Evolutionary conservation across 2,888 invertebrate genomes (phyloP), one percentile per base, ranked within the genome.

Genomic region (Diabrotica balteata): DNA sequence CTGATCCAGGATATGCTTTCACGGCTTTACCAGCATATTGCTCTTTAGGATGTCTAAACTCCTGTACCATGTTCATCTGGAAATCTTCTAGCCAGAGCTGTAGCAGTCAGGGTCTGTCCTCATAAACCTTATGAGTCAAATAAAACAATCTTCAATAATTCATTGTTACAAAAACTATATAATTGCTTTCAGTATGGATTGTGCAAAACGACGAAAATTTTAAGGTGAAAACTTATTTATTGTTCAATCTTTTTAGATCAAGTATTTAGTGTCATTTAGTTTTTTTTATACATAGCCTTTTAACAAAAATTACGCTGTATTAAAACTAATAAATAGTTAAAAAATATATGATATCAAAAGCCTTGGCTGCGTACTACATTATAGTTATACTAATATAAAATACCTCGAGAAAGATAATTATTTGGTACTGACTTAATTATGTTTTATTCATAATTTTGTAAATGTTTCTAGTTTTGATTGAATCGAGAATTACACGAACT

Each of bases 361-460:
- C 62, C 49, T 62, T 62, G 62, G 62, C 62, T 62, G 62, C 44
- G 45, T 54, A 47, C 32, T 47, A 59, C 10, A 47, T 62, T 49
- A 49, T 53, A 45, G 53, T 43, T 54, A 2, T 55, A 55, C 62
- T 52, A 49, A 61, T 61, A 47, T 9, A 47, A 47, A 9, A 47
- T 47, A 47, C 47, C 10, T 32, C 32, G 32, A 32, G 32, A 32
- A 10, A 47, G 47, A 47, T 47, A 9, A 9, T 8, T 9, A 47
- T 47, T 47, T 47, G 7, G 47, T 47, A 47, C 47, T 54, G 22
- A 54, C 22, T 22, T 17, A 5, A n/a, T 52, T 52, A 52, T 17
- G 52, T 22, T 11, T 1, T 52, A 52, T 32, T 32, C 32, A 32
- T 32, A 32, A 32, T 32, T 32, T 32, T 32, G 32, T 32, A 32